Conservation (phyloP, 1,140 invertebrate genomes). For the Musca domestica region DNA sequence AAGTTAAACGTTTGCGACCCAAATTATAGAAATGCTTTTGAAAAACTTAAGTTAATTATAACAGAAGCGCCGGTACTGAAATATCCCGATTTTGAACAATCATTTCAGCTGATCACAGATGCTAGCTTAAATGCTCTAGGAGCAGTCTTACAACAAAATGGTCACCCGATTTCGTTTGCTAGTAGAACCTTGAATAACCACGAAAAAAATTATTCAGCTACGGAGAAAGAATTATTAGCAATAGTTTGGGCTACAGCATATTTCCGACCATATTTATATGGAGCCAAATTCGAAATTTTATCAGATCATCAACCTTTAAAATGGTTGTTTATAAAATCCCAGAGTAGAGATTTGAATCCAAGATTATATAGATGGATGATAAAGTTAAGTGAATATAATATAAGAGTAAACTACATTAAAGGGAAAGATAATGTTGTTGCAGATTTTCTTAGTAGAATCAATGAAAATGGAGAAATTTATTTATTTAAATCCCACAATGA, state of each 20-base stretch:
- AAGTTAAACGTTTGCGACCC: no score
- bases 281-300: not conserved
- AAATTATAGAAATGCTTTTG: not conserved
- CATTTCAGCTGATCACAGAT: not conserved
- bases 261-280: no score
- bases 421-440: conserved; percentile 21
- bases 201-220: no score
- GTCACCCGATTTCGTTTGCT: no score
- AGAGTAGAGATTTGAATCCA: conserved; percentile 7
- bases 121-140: not conserved
- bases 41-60: not conserved
- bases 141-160: not conserved
- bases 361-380: not conserved
- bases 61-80: not conserved
- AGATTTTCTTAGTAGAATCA: no score
- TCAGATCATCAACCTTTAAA: conserved; percentile 8
- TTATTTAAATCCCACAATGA: not conserved
- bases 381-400: not conserved
- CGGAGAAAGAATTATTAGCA: not conserved
- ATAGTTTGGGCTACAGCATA: no score
- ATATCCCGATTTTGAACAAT: not conserved
- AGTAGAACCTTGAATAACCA: no score
- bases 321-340: conserved; percentile 1
- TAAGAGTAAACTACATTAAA: conserved; percentile 9
- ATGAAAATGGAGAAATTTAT: no score